Percentiles rank a stretch among this genome's conserved stretches.
phyloP scores from a whole-genome alignment of 2,888 invertebrate species.

The Rhingia campestris region DNA sequence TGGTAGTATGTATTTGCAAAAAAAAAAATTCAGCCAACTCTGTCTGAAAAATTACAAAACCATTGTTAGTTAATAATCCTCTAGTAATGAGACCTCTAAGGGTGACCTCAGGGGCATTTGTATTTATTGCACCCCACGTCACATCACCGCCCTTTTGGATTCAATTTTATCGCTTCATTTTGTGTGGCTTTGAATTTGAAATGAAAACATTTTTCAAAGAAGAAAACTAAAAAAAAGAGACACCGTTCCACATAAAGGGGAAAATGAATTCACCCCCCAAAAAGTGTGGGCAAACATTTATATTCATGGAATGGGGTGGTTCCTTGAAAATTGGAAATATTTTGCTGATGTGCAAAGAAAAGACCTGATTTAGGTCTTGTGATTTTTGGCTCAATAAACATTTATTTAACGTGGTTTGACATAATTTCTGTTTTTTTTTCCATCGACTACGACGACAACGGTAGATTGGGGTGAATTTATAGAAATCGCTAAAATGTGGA shows the following conservation, averaged over 20 bases:
- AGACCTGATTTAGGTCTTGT: slow-evolving; percentile 11
- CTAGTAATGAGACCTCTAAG: slow-evolving; percentile 69
- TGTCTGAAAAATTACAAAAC: slow-evolving; percentile 64
- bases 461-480: slow-evolving; percentile 28
- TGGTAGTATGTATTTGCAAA: slow-evolving; percentile 42
- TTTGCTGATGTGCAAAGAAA: slow-evolving; percentile 60
- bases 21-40: slow-evolving; percentile 3
- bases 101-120: slow-evolving; percentile 63
- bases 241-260: slow-evolving; percentile 5
- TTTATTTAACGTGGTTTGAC: slow-evolving; percentile 66
- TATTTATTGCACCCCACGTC: slow-evolving; percentile 9
- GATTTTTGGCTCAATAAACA: slow-evolving; percentile 62
- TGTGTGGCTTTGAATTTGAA: slow-evolving; percentile 74
- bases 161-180: slow-evolving; percentile 73
- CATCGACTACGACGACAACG: not conserved
- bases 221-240: slow-evolving; percentile 29
- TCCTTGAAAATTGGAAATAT: slow-evolving; percentile 37
- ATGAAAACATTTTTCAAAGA: slow-evolving; percentile 66
- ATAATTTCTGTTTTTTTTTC: slow-evolving; percentile 22
- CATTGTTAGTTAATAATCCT: slow-evolving; percentile 73
- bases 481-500: slow-evolving; percentile 42
- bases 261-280: slow-evolving; percentile 21
- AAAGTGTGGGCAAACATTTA: slow-evolving; percentile 17
- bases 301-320: slow-evolving; percentile 44
- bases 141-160: slow-evolving; percentile 34